Evolutionary conservation across 1,140 invertebrate genomes (phyloP).

Genomic region (Cyclargus thomasi): DNA sequence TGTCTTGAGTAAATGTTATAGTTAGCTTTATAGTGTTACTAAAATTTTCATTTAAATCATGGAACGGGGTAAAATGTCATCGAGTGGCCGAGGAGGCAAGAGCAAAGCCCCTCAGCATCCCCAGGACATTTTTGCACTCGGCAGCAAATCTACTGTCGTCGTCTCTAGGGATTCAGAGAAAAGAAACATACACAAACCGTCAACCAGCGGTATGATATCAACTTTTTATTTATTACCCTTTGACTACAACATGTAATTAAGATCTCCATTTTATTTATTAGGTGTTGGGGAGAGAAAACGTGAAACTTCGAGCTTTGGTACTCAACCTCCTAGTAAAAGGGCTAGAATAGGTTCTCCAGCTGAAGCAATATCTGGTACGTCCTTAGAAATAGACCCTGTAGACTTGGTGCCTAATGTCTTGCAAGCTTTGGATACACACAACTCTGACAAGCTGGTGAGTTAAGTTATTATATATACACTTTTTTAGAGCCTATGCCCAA

Average conservation of each 20-base stretch:
- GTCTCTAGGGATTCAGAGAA: constrained; percentile 69
- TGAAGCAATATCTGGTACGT: constrained; percentile 59
- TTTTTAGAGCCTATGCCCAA: no score
- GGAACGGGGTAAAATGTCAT: constrained; percentile 67
- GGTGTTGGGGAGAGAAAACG: constrained; percentile 66
- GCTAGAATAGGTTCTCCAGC: constrained; percentile 67
- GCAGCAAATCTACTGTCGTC: constrained; percentile 65
- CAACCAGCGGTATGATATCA: constrained; percentile 54
- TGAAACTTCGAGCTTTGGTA: constrained; percentile 57
- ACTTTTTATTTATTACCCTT: neutral
- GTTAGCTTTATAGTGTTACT: neutral
- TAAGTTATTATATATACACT: neutral
- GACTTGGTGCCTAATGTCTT: constrained; percentile 68
- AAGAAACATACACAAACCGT: constrained; percentile 69
- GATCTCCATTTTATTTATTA: constrained; percentile 23
- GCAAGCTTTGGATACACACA: constrained; percentile 65
- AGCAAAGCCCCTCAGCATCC: constrained; percentile 70
- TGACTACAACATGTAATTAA: neutral
- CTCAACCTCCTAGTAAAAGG: constrained; percentile 58
- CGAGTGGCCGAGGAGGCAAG: constrained; percentile 65
- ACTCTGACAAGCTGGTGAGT: constrained; percentile 69
- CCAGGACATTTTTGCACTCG: constrained; percentile 69
- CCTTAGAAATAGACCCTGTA: constrained; percentile 69
- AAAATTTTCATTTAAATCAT: constrained; percentile 22
- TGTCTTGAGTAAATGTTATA: neutral